Conservation (phyloP, 1,140 invertebrate species). For the Psix sp. region DNA sequence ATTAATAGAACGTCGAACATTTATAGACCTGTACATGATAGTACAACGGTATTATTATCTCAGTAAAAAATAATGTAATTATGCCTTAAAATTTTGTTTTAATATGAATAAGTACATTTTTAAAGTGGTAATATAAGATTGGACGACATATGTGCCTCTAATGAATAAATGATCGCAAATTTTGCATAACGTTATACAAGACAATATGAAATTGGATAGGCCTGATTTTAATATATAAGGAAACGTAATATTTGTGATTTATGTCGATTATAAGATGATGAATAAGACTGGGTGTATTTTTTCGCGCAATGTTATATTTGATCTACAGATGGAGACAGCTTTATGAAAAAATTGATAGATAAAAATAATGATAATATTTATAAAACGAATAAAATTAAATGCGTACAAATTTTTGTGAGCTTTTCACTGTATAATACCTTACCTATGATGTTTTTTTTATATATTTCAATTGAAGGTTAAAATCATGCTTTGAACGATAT, state of each 20-base stretch:
- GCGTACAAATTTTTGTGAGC: conserved; percentile 44
- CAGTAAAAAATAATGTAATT: too few species aligned
- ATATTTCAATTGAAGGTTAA: conserved; percentile 14
- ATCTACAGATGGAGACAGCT: conserved; percentile 37
- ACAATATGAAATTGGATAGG: conserved; percentile 5
- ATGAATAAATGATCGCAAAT: too few species aligned
- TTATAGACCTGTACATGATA: too few species aligned
- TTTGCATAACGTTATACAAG: too few species aligned
- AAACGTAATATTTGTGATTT: conserved; percentile 9
- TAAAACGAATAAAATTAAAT: conserved; percentile 51
- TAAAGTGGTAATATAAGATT: too few species aligned
- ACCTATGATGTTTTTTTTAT: neutral
- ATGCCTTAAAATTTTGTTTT: too few species aligned
- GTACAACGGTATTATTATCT: too few species aligned
- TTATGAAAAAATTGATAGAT: conserved; percentile 33
- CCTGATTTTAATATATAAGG: too few species aligned
- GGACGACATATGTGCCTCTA: too few species aligned
- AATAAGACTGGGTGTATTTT: conserved; percentile 51
- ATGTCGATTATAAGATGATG: conserved; percentile 29
- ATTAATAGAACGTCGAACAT: too few species aligned
- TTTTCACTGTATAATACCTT: conserved; percentile 5
- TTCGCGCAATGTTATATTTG: conserved; percentile 42
- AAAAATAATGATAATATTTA: conserved; percentile 50
- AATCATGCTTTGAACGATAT: too few species aligned
- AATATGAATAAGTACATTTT: too few species aligned